phyloP scores from a whole-genome alignment of 2,797 vertebrate species.

The Momotus momota region DNA sequence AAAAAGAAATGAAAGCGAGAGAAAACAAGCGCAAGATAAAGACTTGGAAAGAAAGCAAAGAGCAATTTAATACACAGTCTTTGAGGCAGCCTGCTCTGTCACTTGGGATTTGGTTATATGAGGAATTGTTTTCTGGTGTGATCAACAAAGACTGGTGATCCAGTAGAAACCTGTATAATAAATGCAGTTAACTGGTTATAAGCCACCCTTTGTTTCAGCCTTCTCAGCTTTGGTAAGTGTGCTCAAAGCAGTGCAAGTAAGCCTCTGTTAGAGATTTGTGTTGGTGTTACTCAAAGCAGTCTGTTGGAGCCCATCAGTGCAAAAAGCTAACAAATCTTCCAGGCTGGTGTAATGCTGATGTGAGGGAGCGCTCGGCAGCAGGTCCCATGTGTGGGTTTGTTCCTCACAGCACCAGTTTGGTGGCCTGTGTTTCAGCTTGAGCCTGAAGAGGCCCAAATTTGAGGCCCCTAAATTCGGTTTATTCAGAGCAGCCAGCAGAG shows the following conservation, averaged over 20 bases:
- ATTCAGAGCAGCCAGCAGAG: not conserved
- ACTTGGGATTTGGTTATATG: not conserved
- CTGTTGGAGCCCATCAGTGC: not conserved
- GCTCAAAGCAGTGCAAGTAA: not conserved
- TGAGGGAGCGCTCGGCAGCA: not conserved
- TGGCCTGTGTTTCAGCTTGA: not conserved
- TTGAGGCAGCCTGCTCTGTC: not conserved
- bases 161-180: not conserved
- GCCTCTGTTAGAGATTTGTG: not conserved
- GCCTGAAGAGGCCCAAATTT: not conserved
- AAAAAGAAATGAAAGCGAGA: not conserved
- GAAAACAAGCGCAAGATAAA: conserved; percentile 29
- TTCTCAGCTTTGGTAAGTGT: not conserved
- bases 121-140: not conserved
- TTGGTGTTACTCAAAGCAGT: not conserved
- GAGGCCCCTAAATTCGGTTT: not conserved
- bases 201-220: not conserved
- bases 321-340: not conserved
- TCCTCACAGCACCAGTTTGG: not conserved
- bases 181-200: not conserved
- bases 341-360: not conserved
- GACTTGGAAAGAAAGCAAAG: conserved; percentile 2
- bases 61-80: not conserved
- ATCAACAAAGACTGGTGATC: not conserved
- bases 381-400: not conserved